Conservation (phyloP, 37 sponge, comb jelly and placozoan species). For the Beroe ovata region DNA sequence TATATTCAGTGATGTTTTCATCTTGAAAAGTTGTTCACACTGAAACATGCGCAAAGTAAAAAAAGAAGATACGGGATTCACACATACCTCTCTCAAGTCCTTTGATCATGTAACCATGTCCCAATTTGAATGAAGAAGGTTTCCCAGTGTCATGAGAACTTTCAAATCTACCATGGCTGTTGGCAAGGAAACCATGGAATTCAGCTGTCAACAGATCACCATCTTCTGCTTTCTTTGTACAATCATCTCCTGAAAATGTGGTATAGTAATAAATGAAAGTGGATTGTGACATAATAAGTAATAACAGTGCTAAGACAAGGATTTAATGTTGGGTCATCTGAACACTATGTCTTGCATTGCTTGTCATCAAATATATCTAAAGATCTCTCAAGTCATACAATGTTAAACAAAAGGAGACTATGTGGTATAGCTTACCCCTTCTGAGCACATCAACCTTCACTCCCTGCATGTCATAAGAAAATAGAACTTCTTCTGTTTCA, state of each 20-base stretch:
- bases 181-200: slow-evolving; percentile 30
- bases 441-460: neutral
- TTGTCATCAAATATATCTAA: no score
- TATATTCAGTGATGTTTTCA: no score
- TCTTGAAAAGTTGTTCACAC: no score
- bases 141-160: slow-evolving; percentile 10
- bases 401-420: no score
- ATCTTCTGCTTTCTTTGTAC: slow-evolving; percentile 25
- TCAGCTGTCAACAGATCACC: slow-evolving; percentile 43
- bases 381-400: no score
- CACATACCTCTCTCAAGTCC: slow-evolving; percentile 56
- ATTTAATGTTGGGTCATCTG: no score
- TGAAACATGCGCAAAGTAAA: no score
- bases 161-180: neutral
- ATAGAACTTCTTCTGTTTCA: neutral
- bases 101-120: slow-evolving; percentile 56
- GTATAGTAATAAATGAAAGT: no score
- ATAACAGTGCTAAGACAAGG: no score
- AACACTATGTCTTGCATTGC: no score
- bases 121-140: slow-evolving; percentile 33
- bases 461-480: neutral
- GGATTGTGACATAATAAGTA: no score
- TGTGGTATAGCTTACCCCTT: neutral
- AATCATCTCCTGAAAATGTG: slow-evolving; percentile 16
- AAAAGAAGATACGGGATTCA: no score